Evolutionary conservation across 2,113 vertebrate species (phyloP).

Genomic region (Mola mola): DNA sequence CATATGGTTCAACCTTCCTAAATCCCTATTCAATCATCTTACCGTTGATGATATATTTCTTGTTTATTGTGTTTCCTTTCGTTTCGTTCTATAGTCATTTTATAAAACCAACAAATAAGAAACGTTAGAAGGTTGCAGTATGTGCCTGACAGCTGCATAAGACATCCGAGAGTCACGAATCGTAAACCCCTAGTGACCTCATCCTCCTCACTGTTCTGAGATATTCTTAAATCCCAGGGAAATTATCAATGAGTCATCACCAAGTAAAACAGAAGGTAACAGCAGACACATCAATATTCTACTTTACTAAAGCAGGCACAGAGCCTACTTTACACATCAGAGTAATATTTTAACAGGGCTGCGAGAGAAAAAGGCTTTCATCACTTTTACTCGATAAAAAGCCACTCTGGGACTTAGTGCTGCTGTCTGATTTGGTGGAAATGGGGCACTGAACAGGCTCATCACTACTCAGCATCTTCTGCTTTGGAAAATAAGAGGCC

Average conservation of each 20-base stretch:
- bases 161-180: background rate
- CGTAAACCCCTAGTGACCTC: conserved; percentile 1
- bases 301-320: conserved; percentile 15
- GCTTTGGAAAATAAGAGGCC: too few species aligned
- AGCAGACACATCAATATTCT: too few species aligned
- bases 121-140: too few species aligned
- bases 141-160: conserved; percentile 22
- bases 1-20: too few species aligned
- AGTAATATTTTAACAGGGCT: conserved; percentile 3
- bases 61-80: too few species aligned
- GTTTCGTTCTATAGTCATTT: too few species aligned
- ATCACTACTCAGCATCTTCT: too few species aligned
- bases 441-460: background rate
- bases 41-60: too few species aligned
- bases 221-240: conserved; percentile 24
- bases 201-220: background rate
- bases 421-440: background rate
- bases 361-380: conserved; percentile 2
- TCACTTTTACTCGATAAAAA: too few species aligned
- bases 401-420: background rate
- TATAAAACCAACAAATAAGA: too few species aligned
- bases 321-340: background rate
- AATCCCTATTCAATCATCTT: too few species aligned
- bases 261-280: background rate
- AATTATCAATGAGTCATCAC: conserved; percentile 21